phyloP scores from a whole-genome alignment of 2,113 vertebrate species.

The Tachycineta bicolor region DNA sequence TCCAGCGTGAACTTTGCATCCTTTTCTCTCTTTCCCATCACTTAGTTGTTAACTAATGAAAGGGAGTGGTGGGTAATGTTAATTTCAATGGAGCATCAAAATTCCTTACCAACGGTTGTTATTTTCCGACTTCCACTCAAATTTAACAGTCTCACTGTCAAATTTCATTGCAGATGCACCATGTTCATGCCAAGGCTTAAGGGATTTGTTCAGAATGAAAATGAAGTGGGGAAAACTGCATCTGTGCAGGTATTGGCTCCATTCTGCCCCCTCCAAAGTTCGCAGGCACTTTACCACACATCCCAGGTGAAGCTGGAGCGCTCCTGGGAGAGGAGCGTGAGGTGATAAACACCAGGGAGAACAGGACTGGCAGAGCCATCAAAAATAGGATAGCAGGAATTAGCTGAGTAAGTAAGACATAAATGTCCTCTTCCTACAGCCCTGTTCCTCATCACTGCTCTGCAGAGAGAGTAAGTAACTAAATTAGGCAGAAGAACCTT shows the following conservation, averaged over 20 bases:
- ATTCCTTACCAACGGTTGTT: not conserved
- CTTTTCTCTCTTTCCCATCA: not conserved
- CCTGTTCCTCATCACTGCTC: conserved; percentile 35
- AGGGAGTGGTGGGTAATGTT: not conserved
- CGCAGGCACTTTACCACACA: not conserved
- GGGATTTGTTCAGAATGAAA: not conserved
- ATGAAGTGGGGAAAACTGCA: not conserved
- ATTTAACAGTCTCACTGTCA: not conserved
- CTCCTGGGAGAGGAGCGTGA: not conserved
- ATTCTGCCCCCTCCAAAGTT: not conserved
- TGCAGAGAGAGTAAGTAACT: conserved; percentile 14
- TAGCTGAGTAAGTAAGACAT: not conserved
- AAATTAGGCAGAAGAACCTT: conserved; percentile 46
- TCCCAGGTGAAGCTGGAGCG: not conserved
- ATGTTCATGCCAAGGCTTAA: not conserved
- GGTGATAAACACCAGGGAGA: not conserved
- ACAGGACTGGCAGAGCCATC: not conserved
- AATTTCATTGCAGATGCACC: not conserved
- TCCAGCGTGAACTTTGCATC: not conserved
- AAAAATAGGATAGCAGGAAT: not conserved
- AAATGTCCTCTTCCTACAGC: not conserved
- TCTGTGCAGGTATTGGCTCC: not conserved
- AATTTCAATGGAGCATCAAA: not conserved
- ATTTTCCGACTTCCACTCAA: not conserved
- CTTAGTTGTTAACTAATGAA: not conserved